Percentiles rank a stretch among this genome's conserved stretches.
These are phyloP conservation scores for Drosophila setosimentum DNA, from an alignment of 2,888 invertebrate species.

Conservation along the genomic window DNA sequence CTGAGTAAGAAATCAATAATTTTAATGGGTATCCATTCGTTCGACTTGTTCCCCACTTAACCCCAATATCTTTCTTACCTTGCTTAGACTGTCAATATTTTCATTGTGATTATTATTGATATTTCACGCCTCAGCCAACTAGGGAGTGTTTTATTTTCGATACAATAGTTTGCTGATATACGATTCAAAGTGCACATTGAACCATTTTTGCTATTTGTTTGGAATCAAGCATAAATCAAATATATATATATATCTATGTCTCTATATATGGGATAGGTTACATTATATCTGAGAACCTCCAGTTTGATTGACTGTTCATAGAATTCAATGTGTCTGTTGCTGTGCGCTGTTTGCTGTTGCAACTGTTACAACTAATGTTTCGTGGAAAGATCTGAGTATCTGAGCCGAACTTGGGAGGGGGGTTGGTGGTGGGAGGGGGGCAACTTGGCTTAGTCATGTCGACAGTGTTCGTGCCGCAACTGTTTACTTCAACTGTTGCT, in stretches of 20 bases:
- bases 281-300: conserved; percentile 29
- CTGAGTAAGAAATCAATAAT: not conserved
- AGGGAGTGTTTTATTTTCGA: conserved; percentile 52
- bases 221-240: conserved; percentile 6
- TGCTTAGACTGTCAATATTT: conserved; percentile 66
- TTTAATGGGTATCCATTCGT: conserved; percentile 23
- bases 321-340: conserved; percentile 16
- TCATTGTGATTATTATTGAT: conserved; percentile 66
- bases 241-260: conserved; percentile 42
- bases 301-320: conserved; percentile 42
- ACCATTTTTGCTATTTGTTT: conserved; percentile 9
- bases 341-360: conserved; percentile 23
- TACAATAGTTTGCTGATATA: conserved; percentile 51
- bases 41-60: not conserved
- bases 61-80: conserved; percentile 6
- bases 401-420: conserved; percentile 7
- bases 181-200: conserved; percentile 17
- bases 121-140: conserved; percentile 70
- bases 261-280: conserved; percentile 18
- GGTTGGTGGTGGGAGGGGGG: not conserved
- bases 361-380: conserved; percentile 29
- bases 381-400: conserved; percentile 56
- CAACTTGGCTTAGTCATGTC: conserved; percentile 59
- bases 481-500: conserved; percentile 4
- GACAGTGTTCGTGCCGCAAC: conserved; percentile 34